Evolutionary conservation across 2,888 invertebrate species (phyloP).

Genomic region (Caenorhabditis becei): DNA sequence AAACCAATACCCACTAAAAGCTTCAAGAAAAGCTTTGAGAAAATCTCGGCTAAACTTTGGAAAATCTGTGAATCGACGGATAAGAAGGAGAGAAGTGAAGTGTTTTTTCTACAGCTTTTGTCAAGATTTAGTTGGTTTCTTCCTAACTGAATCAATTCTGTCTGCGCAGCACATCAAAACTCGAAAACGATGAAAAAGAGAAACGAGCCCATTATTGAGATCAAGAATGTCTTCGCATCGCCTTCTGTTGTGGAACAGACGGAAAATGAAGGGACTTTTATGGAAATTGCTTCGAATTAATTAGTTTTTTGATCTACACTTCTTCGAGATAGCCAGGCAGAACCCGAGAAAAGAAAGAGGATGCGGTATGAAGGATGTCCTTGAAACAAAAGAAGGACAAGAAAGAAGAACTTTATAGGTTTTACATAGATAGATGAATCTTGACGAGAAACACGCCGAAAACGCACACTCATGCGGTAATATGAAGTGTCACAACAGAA

Average conservation of each 20-base stretch:
- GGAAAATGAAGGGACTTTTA: background rate
- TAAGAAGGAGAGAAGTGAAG: slow-evolving; percentile 3
- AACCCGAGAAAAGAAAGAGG: no score
- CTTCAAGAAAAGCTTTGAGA: no score
- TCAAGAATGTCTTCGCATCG: slow-evolving; percentile 13
- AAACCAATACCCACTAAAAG: no score
- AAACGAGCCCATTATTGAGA: slow-evolving; percentile 1
- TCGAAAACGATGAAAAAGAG: slow-evolving; percentile 11
- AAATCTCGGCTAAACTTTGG: no score
- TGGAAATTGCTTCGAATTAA: slow-evolving; percentile 15
- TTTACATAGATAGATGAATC: slow-evolving; percentile 36
- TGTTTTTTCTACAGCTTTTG: slow-evolving; percentile 19
- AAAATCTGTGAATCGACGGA: slow-evolving; percentile 17
- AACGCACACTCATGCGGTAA: slow-evolving; percentile 44
- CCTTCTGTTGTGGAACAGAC: background rate
- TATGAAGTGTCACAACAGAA: slow-evolving; percentile 54
- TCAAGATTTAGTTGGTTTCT: background rate
- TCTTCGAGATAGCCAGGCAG: no score
- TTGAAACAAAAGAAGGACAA: slow-evolving; percentile 18
- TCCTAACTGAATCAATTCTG: slow-evolving; percentile 39
- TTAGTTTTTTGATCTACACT: slow-evolving; percentile 12
- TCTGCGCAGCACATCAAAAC: slow-evolving; percentile 11
- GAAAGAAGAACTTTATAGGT: slow-evolving; percentile 52
- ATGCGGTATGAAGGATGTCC: slow-evolving; percentile 5
- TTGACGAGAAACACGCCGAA: slow-evolving; percentile 29